Conservation (phyloP, 1,140 invertebrate species). For the Planococcus citri region DNA sequence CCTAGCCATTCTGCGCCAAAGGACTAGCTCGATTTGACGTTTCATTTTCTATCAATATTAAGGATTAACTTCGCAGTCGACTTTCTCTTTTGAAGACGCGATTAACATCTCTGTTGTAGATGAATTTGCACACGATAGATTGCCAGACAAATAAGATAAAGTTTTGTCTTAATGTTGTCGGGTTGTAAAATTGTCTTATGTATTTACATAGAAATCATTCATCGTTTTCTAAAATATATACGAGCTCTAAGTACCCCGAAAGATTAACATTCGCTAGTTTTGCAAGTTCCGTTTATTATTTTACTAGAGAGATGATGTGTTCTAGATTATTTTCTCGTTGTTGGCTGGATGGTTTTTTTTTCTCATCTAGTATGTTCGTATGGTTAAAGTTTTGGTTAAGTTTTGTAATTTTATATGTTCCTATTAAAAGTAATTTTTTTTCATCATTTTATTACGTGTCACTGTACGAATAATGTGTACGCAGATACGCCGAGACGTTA, state of each 20-base stretch:
- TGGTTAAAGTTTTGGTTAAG: background rate
- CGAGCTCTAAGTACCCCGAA: background rate
- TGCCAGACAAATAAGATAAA: background rate
- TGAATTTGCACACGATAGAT: background rate
- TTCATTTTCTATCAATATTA: background rate
- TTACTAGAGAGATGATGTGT: background rate
- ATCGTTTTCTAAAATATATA: background rate
- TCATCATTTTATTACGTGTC: conserved; percentile 1
- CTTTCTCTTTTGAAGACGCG: conserved; percentile 6
- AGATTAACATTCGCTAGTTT: background rate
- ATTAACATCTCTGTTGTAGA: background rate
- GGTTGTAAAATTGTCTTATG: background rate
- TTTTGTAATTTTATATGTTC: conserved; percentile 8
- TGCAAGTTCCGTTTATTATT: background rate
- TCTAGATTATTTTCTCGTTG: conserved; percentile 4
- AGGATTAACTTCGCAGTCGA: background rate
- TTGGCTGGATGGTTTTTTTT: background rate
- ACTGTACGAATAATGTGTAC: background rate
- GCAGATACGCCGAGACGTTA: background rate
- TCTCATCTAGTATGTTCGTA: background rate
- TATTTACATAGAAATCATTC: conserved; percentile 8
- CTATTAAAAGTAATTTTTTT: background rate
- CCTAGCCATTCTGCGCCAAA: background rate
- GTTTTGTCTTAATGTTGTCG: conserved; percentile 2
- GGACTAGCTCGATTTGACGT: background rate